Conservation (phyloP, 2,113 vertebrate species). For the Elgaria multicarinata region DNA sequence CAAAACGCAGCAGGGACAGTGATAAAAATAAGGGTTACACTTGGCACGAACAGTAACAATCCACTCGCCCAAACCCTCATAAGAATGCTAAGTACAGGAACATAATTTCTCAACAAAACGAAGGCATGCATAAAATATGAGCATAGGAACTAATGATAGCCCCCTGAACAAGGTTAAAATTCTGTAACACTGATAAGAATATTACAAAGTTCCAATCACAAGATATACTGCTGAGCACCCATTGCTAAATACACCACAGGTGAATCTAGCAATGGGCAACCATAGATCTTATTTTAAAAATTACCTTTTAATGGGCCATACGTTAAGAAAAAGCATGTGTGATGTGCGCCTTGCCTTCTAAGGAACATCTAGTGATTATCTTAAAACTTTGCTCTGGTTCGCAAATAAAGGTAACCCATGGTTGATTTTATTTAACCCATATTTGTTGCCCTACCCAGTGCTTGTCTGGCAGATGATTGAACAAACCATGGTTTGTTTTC, state of each 20-base stretch:
- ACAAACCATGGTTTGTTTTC: no score
- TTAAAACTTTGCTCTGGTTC: not conserved
- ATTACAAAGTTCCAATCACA: not conserved
- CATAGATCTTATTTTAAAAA: not conserved
- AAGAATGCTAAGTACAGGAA: not conserved
- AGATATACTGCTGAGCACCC: not conserved
- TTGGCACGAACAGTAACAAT: not conserved
- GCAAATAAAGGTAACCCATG: no score
- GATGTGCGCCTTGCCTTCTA: no score
- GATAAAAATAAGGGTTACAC: not conserved
- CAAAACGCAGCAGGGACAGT: not conserved
- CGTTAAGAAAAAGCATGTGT: not conserved
- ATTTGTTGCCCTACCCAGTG: no score
- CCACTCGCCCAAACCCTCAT: no score
- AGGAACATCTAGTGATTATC: not conserved
- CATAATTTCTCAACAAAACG: not conserved
- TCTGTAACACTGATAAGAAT: constrained; percentile 30
- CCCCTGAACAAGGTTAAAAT: not conserved
- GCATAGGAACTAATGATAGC: not conserved
- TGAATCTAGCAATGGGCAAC: not conserved
- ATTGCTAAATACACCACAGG: not conserved
- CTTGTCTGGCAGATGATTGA: no score
- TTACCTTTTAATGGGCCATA: not conserved
- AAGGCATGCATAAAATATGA: constrained; percentile 4
- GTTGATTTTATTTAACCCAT: no score